These are phyloP conservation scores for Machimus rusticus DNA, from an alignment of 2,888 invertebrate genomes.

Conservation along the genomic window DNA sequence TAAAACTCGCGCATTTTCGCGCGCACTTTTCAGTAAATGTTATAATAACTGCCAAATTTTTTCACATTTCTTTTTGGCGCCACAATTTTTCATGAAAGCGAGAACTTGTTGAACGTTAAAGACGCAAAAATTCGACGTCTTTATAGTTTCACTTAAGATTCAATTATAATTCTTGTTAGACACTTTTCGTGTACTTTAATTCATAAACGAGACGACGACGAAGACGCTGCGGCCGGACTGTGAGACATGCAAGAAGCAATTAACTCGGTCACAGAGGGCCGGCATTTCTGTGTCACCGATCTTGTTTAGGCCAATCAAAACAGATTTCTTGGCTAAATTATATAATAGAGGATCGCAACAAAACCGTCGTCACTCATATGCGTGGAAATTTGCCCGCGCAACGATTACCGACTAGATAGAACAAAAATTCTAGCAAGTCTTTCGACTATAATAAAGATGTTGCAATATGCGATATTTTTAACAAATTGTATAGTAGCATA, in stretches of 20 bases:
- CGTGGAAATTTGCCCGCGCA: background rate
- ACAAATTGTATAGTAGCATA: background rate
- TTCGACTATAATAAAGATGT: background rate
- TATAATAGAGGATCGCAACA: slow-evolving; percentile 20
- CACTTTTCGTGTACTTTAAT: background rate
- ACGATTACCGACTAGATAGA: background rate
- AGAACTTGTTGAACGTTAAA: background rate
- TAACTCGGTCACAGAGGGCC: background rate
- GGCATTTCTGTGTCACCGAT: slow-evolving; percentile 25
- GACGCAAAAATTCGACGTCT: background rate
- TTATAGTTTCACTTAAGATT: background rate
- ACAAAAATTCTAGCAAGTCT: background rate
- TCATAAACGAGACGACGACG: background rate
- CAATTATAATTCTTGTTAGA: background rate
- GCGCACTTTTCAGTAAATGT: background rate
- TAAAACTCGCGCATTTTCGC: background rate
- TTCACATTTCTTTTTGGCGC: background rate
- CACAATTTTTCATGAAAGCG: background rate
- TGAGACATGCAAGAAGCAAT: background rate
- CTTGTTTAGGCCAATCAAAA: slow-evolving; percentile 27
- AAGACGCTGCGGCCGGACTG: background rate
- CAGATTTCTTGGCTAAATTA: slow-evolving; percentile 25
- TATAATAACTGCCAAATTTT: background rate
- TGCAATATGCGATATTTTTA: background rate
- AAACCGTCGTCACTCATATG: background rate